Evolutionary conservation across 92 coral and sea anemone species (phyloP).

Genomic region (Umimayanthus chanpuru): DNA sequence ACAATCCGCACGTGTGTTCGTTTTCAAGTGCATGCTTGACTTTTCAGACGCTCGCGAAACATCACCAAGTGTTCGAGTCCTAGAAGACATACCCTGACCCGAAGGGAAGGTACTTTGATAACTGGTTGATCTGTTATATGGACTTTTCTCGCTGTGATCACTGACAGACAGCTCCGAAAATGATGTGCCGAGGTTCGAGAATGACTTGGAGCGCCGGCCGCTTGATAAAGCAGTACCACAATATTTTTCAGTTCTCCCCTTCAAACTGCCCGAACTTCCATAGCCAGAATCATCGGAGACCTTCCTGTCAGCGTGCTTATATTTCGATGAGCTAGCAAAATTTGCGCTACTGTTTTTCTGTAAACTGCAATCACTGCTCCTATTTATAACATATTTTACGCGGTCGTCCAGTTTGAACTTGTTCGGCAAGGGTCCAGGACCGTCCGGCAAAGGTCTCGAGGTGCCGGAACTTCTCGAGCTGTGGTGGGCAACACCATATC

Average conservation of each 20-base stretch:
- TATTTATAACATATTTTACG: slow-evolving; percentile 23
- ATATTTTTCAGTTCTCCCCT: background rate
- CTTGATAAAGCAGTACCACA: background rate
- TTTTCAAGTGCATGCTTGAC: slow-evolving; percentile 5
- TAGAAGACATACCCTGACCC: slow-evolving; percentile 16
- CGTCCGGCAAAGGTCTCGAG: slow-evolving; percentile 20
- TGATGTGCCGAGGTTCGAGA: background rate
- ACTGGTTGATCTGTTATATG: background rate
- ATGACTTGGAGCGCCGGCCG: slow-evolving; percentile 41
- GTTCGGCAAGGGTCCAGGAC: slow-evolving; percentile 38
- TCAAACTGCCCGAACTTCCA: slow-evolving; percentile 32
- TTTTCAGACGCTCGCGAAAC: slow-evolving; percentile 27
- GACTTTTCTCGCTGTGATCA: slow-evolving; percentile 9
- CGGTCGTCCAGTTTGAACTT: slow-evolving; percentile 6
- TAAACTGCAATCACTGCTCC: background rate
- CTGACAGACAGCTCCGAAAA: slow-evolving; percentile 33
- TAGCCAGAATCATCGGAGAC: slow-evolving; percentile 41
- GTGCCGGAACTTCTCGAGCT: slow-evolving; percentile 9
- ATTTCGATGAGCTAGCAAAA: background rate
- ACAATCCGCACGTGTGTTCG: slow-evolving; percentile 4
- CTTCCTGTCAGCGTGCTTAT: slow-evolving; percentile 13
- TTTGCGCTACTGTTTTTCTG: background rate
- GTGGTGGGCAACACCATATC: background rate
- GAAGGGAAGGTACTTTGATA: slow-evolving; percentile 13
- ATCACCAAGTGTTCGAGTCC: slow-evolving; percentile 34